Conservation (phyloP, 2,797 vertebrate species). For the Ficedula albicollis region DNA sequence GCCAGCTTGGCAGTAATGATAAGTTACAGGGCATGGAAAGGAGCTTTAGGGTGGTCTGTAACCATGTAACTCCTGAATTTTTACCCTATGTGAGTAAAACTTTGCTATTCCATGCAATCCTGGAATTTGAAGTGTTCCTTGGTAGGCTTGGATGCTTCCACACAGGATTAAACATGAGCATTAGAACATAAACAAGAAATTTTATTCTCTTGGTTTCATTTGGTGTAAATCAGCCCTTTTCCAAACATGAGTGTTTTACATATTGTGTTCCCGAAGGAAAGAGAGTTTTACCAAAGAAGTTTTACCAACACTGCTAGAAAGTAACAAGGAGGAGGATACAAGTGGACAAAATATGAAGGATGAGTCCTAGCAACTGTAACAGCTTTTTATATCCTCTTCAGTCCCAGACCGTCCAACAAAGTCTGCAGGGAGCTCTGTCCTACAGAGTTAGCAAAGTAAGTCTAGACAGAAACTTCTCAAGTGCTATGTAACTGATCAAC, state of each 20-base stretch:
- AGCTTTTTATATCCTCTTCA: neutral
- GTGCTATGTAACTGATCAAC: fast-evolving
- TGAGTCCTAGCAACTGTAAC: neutral
- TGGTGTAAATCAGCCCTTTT: neutral
- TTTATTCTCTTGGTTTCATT: neutral
- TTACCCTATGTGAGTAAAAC: neutral
- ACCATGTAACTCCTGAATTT: neutral
- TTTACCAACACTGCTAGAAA: neutral
- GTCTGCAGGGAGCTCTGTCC: neutral
- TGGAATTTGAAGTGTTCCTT: neutral
- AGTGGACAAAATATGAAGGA: neutral
- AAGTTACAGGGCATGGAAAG: neutral
- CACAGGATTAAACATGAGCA: neutral
- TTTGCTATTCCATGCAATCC: neutral
- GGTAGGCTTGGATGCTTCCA: neutral
- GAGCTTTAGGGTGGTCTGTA: neutral
- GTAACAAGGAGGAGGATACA: neutral
- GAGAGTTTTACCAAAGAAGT: neutral
- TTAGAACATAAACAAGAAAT: neutral
- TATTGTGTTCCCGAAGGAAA: neutral
- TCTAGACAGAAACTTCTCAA: neutral
- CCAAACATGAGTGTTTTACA: neutral
- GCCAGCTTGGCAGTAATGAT: constrained; percentile 26
- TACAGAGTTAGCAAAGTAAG: neutral
- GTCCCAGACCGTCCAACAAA: neutral